Conservation (phyloP, 2,797 vertebrate genomes). For the Crax fasciolata region DNA sequence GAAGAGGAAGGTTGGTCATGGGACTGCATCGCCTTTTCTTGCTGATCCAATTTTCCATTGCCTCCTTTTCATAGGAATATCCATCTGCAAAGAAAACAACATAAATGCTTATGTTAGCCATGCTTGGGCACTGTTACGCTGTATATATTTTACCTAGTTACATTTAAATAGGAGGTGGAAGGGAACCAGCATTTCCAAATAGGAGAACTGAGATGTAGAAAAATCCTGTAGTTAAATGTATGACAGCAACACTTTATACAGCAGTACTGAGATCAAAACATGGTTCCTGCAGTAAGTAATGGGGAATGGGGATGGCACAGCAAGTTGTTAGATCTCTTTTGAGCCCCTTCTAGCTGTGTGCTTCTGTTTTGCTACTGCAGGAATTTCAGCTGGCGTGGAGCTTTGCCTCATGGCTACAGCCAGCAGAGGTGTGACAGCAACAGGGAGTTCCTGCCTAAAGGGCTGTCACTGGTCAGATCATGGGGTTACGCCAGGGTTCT, state of each 20-base stretch:
- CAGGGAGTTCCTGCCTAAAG: not conserved
- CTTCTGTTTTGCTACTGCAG: not conserved
- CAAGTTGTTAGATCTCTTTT: not conserved
- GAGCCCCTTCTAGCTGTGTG: not conserved
- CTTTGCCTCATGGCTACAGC: too few relatives aligned
- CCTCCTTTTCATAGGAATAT: conserved; percentile 91
- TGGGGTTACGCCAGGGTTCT: accelerated
- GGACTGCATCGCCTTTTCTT: conserved; percentile 88
- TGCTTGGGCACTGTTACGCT: not conserved
- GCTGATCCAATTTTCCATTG: conserved; percentile 90
- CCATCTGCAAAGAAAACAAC: conserved; percentile 84
- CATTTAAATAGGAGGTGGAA: not conserved
- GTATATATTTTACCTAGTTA: not conserved
- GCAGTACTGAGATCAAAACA: not conserved
- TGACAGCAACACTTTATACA: not conserved
- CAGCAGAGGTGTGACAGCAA: not conserved
- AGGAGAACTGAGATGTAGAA: not conserved
- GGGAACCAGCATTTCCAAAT: not conserved
- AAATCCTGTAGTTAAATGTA: not conserved
- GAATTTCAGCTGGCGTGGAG: accelerated
- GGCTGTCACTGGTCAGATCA: too few relatives aligned
- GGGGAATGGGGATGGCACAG: too few relatives aligned
- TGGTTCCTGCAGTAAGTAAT: not conserved
- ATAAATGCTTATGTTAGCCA: not conserved
- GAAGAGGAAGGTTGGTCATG: conserved; percentile 91